Evolutionary conservation across 2,888 invertebrate genomes (phyloP).

Genomic region (Mesorhabditis belari): DNA sequence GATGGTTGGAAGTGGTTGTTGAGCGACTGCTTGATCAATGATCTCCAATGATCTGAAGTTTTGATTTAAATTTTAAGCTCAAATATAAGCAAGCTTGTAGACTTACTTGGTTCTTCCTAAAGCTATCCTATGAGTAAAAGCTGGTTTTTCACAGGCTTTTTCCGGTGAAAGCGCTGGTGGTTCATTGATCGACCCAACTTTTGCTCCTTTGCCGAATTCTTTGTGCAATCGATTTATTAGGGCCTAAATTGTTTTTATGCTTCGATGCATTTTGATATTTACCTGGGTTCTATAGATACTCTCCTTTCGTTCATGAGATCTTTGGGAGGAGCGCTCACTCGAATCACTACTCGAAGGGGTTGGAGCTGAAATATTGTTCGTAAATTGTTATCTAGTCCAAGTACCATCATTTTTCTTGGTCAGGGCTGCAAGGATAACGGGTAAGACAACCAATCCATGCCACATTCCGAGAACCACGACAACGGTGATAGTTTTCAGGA

Average conservation of each 20-base stretch:
- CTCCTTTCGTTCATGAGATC: slow-evolving; percentile 36
- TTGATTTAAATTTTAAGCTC: no score
- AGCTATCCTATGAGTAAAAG: slow-evolving; percentile 19
- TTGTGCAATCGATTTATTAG: neutral
- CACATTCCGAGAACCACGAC: slow-evolving; percentile 47
- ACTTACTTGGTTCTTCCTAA: slow-evolving; percentile 13
- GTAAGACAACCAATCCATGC: slow-evolving; percentile 41
- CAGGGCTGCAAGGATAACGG: slow-evolving; percentile 34
- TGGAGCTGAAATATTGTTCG: slow-evolving; percentile 3
- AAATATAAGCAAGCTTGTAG: no score
- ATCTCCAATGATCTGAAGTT: no score
- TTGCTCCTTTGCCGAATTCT: neutral
- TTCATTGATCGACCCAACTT: neutral
- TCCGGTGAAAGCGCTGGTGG: slow-evolving; percentile 7
- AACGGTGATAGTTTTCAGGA: slow-evolving; percentile 42
- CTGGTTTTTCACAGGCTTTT: slow-evolving; percentile 8
- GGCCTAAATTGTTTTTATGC: neutral
- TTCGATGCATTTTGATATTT: neutral
- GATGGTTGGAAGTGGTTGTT: no score
- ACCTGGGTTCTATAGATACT: slow-evolving; percentile 29
- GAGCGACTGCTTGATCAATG: no score
- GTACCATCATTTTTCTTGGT: slow-evolving; percentile 6
- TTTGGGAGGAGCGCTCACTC: slow-evolving; percentile 30
- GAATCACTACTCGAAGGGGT: slow-evolving; percentile 12
- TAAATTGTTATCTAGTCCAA: no score